Percentiles rank a stretch among this genome's conserved stretches.
phyloP scores from a whole-genome alignment of 1,140 invertebrate genomes.

The Drosophila miranda region DNA sequence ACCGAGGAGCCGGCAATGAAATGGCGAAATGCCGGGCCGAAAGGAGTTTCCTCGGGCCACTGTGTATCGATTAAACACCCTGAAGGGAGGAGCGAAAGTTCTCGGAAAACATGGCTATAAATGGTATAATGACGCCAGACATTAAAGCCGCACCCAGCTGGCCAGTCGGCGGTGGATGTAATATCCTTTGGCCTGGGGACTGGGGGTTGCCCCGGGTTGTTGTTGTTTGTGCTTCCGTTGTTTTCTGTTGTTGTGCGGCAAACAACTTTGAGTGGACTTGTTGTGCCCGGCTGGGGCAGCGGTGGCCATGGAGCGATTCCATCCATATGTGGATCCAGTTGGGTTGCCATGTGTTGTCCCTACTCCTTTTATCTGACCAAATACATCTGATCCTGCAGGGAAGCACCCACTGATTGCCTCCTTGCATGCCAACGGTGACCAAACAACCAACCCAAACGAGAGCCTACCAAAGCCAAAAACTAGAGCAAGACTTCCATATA shows the following conservation, averaged over 20 bases:
- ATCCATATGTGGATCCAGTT: neutral
- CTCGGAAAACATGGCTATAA: slow-evolving; percentile 55
- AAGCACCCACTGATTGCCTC: slow-evolving; percentile 2
- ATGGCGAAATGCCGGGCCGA: slow-evolving; percentile 24
- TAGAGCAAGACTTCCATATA: slow-evolving; percentile 58
- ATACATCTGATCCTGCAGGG: too few species aligned
- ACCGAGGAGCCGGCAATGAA: slow-evolving; percentile 10
- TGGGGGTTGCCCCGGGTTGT: slow-evolving; percentile 47
- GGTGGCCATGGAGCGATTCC: slow-evolving; percentile 56
- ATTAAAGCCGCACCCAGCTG: slow-evolving; percentile 67
- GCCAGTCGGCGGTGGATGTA: slow-evolving; percentile 27
- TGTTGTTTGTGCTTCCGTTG: neutral
- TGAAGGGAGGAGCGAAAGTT: slow-evolving; percentile 63
- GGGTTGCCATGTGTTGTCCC: slow-evolving; percentile 9
- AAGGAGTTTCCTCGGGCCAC: slow-evolving; percentile 17
- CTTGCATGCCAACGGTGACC: slow-evolving; percentile 38
- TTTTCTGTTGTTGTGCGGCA: slow-evolving; percentile 43
- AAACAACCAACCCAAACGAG: slow-evolving; percentile 3
- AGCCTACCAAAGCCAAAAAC: slow-evolving; percentile 18
- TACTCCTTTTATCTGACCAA: slow-evolving; percentile 37
- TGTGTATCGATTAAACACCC: slow-evolving; percentile 69
- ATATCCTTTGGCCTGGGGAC: slow-evolving; percentile 41
- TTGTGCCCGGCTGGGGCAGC: slow-evolving; percentile 43
- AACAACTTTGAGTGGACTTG: slow-evolving; percentile 61
- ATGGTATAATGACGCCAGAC: slow-evolving; percentile 70